Evolutionary conservation across 2,113 vertebrate genomes (phyloP).

Genomic region (Anolis sagrei): DNA sequence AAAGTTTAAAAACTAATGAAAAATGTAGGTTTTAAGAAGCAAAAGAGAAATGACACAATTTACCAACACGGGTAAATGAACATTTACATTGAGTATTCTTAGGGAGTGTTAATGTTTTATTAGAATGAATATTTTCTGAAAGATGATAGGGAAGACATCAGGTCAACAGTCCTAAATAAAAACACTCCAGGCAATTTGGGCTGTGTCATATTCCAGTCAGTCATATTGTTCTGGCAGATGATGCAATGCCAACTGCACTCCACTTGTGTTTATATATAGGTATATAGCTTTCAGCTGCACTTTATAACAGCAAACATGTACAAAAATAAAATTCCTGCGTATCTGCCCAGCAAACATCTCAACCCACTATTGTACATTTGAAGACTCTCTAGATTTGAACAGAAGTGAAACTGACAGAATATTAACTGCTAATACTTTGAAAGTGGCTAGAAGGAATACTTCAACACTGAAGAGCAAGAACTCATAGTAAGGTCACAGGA

Average conservation of each 20-base stretch:
- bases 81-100: conserved; percentile 8
- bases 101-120: neutral
- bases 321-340: conserved; percentile 4
- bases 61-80: fast-evolving
- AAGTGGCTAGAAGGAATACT: neutral
- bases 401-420: neutral
- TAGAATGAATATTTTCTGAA: neutral
- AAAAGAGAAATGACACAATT: too few relatives aligned
- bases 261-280: neutral
- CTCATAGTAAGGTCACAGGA: neutral
- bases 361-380: neutral
- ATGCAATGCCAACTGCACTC: conserved; percentile 30
- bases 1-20: neutral
- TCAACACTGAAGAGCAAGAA: neutral
- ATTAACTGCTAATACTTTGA: neutral
- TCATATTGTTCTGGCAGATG: neutral
- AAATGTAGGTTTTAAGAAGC: neutral
- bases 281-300: conserved; percentile 5
- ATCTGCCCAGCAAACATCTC: conserved; percentile 38
- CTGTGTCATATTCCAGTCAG: neutral
- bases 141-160: neutral
- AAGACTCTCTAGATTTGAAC: neutral
- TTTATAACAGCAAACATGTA: conserved; percentile 47
- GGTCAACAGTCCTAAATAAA: neutral
- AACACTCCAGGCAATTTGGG: neutral